A percentile compares a stretch with the other conserved stretches of the same genome.
These are phyloP conservation scores for Manis crassicaudata DNA, from an alignment of 2,797 vertebrate species.

Conservation along the genomic window DNA sequence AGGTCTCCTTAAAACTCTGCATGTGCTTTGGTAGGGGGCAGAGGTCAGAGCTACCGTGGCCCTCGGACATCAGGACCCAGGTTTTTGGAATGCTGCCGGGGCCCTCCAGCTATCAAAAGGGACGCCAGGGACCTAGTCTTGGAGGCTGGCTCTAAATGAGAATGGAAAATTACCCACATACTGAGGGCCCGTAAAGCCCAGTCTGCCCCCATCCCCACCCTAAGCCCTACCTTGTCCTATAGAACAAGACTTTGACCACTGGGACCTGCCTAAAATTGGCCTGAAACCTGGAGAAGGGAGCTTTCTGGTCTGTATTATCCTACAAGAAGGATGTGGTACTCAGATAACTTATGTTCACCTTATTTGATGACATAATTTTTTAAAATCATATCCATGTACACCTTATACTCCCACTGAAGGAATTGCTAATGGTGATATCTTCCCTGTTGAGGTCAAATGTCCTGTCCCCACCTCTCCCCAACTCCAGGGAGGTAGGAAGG, in stretches of 20 bases:
- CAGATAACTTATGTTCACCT: not conserved
- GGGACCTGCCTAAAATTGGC: slow-evolving; percentile 25
- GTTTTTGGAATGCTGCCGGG: not conserved
- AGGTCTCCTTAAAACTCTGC: not conserved
- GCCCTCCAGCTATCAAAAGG: not conserved
- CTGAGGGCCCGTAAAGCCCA: not conserved
- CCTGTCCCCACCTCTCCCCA: too few relatives aligned
- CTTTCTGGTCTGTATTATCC: not conserved
- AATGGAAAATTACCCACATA: not conserved
- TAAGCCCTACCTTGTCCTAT: not conserved
- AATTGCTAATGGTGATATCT: not conserved
- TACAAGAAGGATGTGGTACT: not conserved
- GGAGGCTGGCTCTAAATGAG: not conserved
- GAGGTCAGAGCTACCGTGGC: not conserved
- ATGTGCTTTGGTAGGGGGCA: not conserved
- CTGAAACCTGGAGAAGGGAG: not conserved
- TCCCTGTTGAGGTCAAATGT: not conserved
- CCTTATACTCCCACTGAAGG: not conserved
- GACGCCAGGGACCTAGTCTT: not conserved
- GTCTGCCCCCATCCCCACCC: not conserved
- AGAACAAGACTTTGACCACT: not conserved
- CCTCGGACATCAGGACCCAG: not conserved
- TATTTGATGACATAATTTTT: not conserved
- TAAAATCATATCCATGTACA: not conserved
- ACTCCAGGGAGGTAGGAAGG: slow-evolving; percentile 3